Base-by-base conservation (phyloP, 53 echinoderm and acorn worm genomes). In the Echinarachnius parma region DNA sequence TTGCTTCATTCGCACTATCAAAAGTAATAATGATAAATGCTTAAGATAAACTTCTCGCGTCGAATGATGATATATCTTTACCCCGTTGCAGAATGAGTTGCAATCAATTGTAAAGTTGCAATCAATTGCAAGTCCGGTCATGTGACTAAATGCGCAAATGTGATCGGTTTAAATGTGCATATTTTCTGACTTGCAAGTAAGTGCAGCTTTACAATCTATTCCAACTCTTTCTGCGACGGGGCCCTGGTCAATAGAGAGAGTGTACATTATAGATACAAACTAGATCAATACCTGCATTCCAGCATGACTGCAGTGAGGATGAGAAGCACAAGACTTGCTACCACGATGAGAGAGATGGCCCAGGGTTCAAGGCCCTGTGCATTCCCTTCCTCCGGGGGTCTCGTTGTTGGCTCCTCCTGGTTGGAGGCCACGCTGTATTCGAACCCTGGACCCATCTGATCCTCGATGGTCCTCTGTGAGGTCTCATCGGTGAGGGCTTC, bases 271-370 rank as follows among this genome's bases (percentile, higher is more conserved):
- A 39, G 13, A 39, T 39, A 39, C 42, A n/a, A n/a, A n/a, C n/a
- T n/a, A n/a, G n/a, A n/a, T n/a, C n/a, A n/a, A 30, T 68, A 68
- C 68, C 49, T 68, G 31, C 49, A 21, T 27, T 68, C 68, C 26
- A 68, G 33, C 14, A 31, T 29, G 16, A 68, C 68, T 15, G 48
- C 49, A 10, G 52, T 20, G 4, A 26, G 1, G 10, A 52, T 15
- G 18, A 72, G 14, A 22, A 72, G n/a, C 1, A 37, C 39, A 16
- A 72, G 15, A 57, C 74, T 72, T 7, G 7, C 74, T 0, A 72
- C 16, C 23, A 72, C 74, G 15, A 72, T 72, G 35, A 72, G 54
- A 2, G 57, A 5, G 30, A 72, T 72, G 9, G 74, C 74, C 74
- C 74, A 72, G 0, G 74, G 56, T 37, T 72, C 57, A 15, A 72